A percentile compares a stretch with the other conserved stretches of the same genome.
phyloP scores from a whole-genome alignment of 2,888 invertebrate species.

The Andrena bucephala region DNA sequence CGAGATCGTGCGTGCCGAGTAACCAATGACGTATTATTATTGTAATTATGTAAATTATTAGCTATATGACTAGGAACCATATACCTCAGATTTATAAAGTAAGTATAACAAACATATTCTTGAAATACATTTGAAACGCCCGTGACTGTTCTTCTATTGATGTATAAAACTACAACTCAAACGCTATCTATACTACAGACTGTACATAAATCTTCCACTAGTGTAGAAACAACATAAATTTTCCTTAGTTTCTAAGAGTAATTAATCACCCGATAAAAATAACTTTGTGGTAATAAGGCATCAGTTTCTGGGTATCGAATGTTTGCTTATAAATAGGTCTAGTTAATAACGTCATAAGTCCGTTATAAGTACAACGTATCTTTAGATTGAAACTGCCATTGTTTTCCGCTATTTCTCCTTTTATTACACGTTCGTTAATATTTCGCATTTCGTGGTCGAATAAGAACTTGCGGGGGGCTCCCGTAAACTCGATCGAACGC shows the following conservation, averaged over 20 bases:
- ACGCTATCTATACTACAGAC: slow-evolving; percentile 57
- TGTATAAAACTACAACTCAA: slow-evolving; percentile 47
- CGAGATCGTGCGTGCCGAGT: slow-evolving; percentile 25
- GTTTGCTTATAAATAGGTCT: slow-evolving; percentile 20
- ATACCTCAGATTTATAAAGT: slow-evolving; percentile 41
- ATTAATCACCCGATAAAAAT: slow-evolving; percentile 25
- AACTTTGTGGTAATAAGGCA: slow-evolving; percentile 48
- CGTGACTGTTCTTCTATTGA: slow-evolving; percentile 5
- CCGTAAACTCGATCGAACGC: slow-evolving; percentile 82
- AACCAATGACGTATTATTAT: slow-evolving; percentile 21
- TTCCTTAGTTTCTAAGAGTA: slow-evolving; percentile 11
- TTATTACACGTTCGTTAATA: slow-evolving; percentile 34
- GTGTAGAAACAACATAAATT: slow-evolving; percentile 8
- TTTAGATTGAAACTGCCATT: not conserved
- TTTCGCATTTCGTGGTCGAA: slow-evolving; percentile 75
- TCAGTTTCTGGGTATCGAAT: slow-evolving; percentile 36
- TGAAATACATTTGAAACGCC: slow-evolving; percentile 24
- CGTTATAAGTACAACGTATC: slow-evolving; percentile 32
- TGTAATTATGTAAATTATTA: slow-evolving; percentile 45
- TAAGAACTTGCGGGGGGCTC: slow-evolving; percentile 75
- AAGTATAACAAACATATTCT: slow-evolving; percentile 31
- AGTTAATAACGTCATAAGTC: slow-evolving; percentile 21
- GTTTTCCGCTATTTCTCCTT: not conserved
- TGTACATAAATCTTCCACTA: slow-evolving; percentile 49
- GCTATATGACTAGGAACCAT: slow-evolving; percentile 61